Evolutionary conservation across 2,888 invertebrate genomes (phyloP).

Genomic region (Monopis laevigella): DNA sequence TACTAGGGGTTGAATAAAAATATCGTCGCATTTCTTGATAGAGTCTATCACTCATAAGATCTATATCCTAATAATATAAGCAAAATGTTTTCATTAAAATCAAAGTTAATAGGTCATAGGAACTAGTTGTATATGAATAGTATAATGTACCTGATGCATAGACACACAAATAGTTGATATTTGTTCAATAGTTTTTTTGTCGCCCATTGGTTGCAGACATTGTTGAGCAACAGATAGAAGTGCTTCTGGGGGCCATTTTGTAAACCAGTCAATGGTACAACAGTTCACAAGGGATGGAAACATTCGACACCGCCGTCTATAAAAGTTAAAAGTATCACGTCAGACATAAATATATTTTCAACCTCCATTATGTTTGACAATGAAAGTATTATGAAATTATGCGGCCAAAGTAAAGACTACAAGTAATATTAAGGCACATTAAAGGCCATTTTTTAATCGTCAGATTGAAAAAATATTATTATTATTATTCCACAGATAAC

Average conservation of each 20-base stretch:
- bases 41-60: conserved; percentile 77
- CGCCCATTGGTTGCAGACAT: conserved; percentile 69
- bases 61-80: conserved; percentile 71
- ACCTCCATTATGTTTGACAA: too few species aligned
- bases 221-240: conserved; percentile 83
- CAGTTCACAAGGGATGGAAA: conserved; percentile 95
- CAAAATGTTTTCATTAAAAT: not conserved
- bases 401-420: too few species aligned
- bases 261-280: conserved; percentile 95
- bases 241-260: conserved; percentile 91
- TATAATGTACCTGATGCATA: conserved; percentile 52
- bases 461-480: too few species aligned
- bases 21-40: conserved; percentile 85
- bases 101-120: not conserved
- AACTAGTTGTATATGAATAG: too few species aligned
- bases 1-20: conserved; percentile 93
- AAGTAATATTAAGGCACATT: too few species aligned
- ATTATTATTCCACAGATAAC: too few species aligned
- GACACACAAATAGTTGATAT: conserved; percentile 46
- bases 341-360: too few species aligned
- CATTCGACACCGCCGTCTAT: conserved; percentile 86
- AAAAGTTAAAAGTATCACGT: too few species aligned
- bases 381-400: too few species aligned
- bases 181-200: conserved; percentile 44
- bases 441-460: too few species aligned